Evolutionary conservation across 1,140 invertebrate species (phyloP), one percentile per base, ranked within the genome.

Genomic region (Drosophila triauraria): DNA sequence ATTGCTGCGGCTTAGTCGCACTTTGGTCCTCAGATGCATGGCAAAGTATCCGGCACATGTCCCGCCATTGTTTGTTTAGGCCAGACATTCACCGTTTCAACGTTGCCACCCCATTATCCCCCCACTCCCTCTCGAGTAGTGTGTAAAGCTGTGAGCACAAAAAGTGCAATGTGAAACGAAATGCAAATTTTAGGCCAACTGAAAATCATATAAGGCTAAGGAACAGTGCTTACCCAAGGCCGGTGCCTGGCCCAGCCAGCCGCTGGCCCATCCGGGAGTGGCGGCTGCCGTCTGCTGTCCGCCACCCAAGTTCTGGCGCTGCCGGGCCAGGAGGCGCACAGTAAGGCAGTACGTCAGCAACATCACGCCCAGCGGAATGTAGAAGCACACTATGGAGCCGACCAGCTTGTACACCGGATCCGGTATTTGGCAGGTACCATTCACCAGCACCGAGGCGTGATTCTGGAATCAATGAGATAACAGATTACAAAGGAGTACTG

Each of bases 291-390:
- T 78, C 56, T 79, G 83, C 59, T 91, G 84, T 23, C 88, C 83
- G 46, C 93, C 94, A 8, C 95, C 95, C 8, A 97, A 93, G 65
- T 96, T 96, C 86, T 96, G 96, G 69, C 95, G 94, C 91, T 97
- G 96, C 50, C 95, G 92, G 17, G 96, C 96, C 75, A 98, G 93
- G 5, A 98, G 94, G 57, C 96, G 94, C 2, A 99, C 97, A 0
- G 98, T 99, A 56, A 99, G 94, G 4, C 97, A 96, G 88, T 99
- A 99, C 3, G 98, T 99, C 38, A 98, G 93, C 82, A 99, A 93
- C 98, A 99, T 99, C 50, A 99, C 98, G 9, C 96, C 94, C 43
- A 99, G 94, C 4, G 98, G 98, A 71, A 99, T 98, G 93, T 99
- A 99, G 93, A 99, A 99, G 77, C 97, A 98, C 78, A 99, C 96